Base-by-base conservation (phyloP, 2,113 vertebrate species). In the Hippocampus guttulatus region DNA sequence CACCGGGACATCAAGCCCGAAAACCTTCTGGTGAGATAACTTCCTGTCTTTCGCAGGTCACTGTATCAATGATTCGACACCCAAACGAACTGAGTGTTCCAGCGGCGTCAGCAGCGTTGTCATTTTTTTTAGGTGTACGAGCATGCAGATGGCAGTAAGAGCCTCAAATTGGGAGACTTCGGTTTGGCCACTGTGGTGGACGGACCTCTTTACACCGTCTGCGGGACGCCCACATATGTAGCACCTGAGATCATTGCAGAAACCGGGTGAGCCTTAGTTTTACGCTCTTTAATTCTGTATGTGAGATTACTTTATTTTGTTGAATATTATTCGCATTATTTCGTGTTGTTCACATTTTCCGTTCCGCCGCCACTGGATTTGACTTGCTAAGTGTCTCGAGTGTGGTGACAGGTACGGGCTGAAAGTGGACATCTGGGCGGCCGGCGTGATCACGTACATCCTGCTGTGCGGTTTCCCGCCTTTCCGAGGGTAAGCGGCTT, bases 341-440 rank as follows among this genome's bases (percentile, higher is more conserved):
- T 10, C 23, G 30, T 3, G 27, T 2, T 30, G 27, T 30, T 30
- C 2, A 0, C 30, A 30, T 30, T 30, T 30, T 30, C 30, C 3
- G 30, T 30, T 30, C 30, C 25, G 1, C 30, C 30, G 30, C 30
- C 11, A 8, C 18, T 18, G 7, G 11, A 15, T 49, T 4, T 67
- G n/a, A 27, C 25, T 51, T 10, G 12, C 8, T 43, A 49, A 49
- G 10, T 51, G 18, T 12, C 45, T 14, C 9, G 0, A 76, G 8
- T 78, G 20, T 75, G 61, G 81, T 73, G 85, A 80, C 75, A 99
- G 97, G 78, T 99, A 99, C 67, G 96, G 97, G 87, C 92, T 99
- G 90, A 98, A 99, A 86, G 96, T 99, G 91, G 97, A 99, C 91
- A 97, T 98, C 94, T 99, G 97, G 97, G 97, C 97, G 52, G 96